These are phyloP conservation scores for Podabrus alpinus DNA, from an alignment of 2,888 invertebrate genomes.

Conservation along the genomic window DNA sequence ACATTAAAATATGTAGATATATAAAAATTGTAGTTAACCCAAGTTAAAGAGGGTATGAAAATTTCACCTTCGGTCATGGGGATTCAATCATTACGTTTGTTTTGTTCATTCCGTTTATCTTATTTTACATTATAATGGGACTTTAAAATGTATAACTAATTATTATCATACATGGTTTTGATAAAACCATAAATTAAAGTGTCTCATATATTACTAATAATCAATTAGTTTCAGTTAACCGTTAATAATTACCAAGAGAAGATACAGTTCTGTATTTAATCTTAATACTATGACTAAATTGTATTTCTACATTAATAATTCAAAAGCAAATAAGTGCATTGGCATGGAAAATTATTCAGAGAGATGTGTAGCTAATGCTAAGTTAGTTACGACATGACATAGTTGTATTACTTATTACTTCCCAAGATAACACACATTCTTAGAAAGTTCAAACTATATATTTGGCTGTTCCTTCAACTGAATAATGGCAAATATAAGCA, in stretches of 20 bases:
- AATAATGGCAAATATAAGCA: slow-evolving; percentile 13
- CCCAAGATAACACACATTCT: slow-evolving; percentile 8
- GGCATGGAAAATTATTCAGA: slow-evolving; percentile 24
- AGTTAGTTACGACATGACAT: slow-evolving; percentile 24
- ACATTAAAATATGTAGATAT: no score
- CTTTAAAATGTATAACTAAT: no score
- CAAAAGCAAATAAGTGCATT: slow-evolving; percentile 21
- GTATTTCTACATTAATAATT: slow-evolving; percentile 13
- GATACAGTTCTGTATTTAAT: neutral
- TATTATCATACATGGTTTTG: neutral
- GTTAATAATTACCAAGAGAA: neutral
- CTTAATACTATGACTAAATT: neutral
- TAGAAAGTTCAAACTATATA: slow-evolving; percentile 4
- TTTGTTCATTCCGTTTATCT: no score
- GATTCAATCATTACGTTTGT: no score
- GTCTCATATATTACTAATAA: neutral
- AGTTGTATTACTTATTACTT: slow-evolving; percentile 12
- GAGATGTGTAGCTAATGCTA: slow-evolving; percentile 13
- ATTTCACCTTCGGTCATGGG: no score
- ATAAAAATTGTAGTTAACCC: no score
- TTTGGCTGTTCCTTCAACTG: neutral
- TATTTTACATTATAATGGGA: no score
- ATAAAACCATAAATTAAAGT: neutral
- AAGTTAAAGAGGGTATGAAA: no score
- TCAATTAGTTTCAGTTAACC: neutral